These are phyloP conservation scores for Porites divaricata DNA, from an alignment of 92 coral and sea anemone genomes.

Conservation along the genomic window DNA sequence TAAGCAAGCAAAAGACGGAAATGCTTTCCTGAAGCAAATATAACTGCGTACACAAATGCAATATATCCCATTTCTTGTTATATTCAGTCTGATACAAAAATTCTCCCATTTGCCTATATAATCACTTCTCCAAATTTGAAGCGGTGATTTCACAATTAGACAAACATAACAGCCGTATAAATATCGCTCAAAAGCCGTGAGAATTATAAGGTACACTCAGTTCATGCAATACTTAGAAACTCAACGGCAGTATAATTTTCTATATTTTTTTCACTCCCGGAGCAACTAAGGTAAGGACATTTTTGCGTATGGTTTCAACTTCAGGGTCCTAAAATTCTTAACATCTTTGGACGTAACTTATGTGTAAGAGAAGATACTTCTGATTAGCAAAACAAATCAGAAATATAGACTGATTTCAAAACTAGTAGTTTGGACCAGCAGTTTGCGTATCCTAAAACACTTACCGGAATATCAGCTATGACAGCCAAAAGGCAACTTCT, in stretches of 20 bases:
- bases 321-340: not conserved
- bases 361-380: too few species aligned
- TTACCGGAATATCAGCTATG: too few species aligned
- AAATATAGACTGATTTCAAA: too few species aligned
- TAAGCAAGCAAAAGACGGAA: constrained; percentile 5
- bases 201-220: not conserved
- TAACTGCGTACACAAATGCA: not conserved
- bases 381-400: too few species aligned
- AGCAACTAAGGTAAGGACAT: constrained; percentile 15
- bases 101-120: not conserved
- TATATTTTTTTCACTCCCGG: not conserved
- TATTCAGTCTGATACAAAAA: not conserved
- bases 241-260: not conserved
- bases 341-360: too few species aligned
- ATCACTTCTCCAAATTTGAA: constrained; percentile 12
- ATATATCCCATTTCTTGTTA: constrained; percentile 5
- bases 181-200: constrained; percentile 3
- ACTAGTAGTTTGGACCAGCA: too few species aligned
- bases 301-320: not conserved
- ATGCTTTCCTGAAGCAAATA: not conserved
- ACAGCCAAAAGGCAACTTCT: too few species aligned
- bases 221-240: not conserved
- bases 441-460: too few species aligned
- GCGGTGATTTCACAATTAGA: constrained; percentile 18
- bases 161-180: constrained; percentile 21